These are phyloP conservation scores for Turritopsis dohrnii DNA, from an alignment of 30 jellyfish, hydroid and myxozoan genomes.

Conservation along the genomic window DNA sequence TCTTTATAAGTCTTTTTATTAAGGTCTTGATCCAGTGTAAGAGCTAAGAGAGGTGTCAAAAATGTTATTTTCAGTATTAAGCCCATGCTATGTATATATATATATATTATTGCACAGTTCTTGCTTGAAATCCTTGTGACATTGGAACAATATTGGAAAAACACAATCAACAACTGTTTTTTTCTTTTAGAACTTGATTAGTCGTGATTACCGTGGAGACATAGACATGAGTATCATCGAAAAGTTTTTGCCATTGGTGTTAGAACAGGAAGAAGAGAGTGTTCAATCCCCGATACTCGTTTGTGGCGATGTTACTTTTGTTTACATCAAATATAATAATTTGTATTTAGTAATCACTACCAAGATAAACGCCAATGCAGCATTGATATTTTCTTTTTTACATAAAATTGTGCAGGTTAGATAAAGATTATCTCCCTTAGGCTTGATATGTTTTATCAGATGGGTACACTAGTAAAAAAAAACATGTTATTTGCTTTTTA, in stretches of 20 bases:
- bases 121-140: too few relatives aligned
- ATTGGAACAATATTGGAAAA: too few relatives aligned
- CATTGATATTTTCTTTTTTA: conserved; percentile 74
- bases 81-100: too few relatives aligned
- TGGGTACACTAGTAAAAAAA: too few relatives aligned
- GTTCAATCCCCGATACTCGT: conserved; percentile 83
- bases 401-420: conserved; percentile 83
- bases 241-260: conserved; percentile 81
- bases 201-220: conserved; percentile 94
- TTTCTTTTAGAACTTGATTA: conserved; percentile 64
- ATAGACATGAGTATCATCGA: conserved; percentile 75
- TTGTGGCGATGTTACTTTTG: conserved; percentile 92
- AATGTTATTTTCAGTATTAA: too few relatives aligned
- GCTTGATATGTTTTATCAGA: too few relatives aligned
- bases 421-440: too few relatives aligned
- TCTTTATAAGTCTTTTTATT: too few relatives aligned
- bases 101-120: too few relatives aligned
- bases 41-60: too few relatives aligned
- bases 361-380: conserved; percentile 92
- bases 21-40: too few relatives aligned
- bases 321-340: conserved; percentile 83
- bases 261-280: conserved; percentile 95
- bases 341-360: conserved; percentile 88
- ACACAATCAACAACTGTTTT: neutral
- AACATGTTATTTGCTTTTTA: too few relatives aligned